Percentiles rank a stretch among this genome's conserved stretches.
Evolutionary conservation across 2,888 invertebrate genomes (phyloP).

Genomic region (Lepidonotus clava): DNA sequence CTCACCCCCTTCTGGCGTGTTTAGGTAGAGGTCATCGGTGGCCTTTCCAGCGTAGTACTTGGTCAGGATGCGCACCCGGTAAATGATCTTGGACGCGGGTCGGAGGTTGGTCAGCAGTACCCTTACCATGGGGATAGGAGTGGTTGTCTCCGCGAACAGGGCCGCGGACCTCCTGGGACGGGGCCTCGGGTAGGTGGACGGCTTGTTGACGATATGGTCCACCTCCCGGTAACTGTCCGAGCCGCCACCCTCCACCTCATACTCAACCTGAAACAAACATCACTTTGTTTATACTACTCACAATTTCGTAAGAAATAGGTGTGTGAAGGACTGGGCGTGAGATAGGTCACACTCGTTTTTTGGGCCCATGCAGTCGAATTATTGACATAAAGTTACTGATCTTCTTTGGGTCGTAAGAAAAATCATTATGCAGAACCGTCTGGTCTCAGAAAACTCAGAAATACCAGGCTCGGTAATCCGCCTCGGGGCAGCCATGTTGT

Average conservation of each 20-base stretch:
- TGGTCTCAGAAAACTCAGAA: too few relatives aligned
- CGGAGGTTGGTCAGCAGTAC: conserved; percentile 70
- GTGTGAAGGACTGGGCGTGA: neutral
- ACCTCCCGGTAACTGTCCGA: conserved; percentile 60
- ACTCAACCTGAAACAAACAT: conserved; percentile 91
- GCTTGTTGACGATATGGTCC: conserved; percentile 64
- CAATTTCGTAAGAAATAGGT: too few relatives aligned
- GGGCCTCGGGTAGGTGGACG: conserved; percentile 64
- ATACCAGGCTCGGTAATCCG: too few relatives aligned
- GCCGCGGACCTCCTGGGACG: conserved; percentile 60
- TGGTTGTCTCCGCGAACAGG: conserved; percentile 77
- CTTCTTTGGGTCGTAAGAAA: too few relatives aligned
- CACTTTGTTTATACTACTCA: too few relatives aligned
- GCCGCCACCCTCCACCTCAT: conserved; percentile 90
- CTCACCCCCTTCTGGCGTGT: conserved; percentile 76
- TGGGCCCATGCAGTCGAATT: too few relatives aligned
- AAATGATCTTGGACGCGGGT: conserved; percentile 61
- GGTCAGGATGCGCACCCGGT: conserved; percentile 90
- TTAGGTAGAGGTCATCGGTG: conserved; percentile 88
- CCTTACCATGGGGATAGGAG: conserved; percentile 17
- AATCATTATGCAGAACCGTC: too few relatives aligned
- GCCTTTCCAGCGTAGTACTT: conserved; percentile 94
- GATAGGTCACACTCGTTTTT: too few relatives aligned
- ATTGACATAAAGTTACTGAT: too few relatives aligned
- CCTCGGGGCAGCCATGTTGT: too few relatives aligned